Evolutionary conservation across 1,140 invertebrate genomes (phyloP), one percentile per base, ranked within the genome.

Genomic region (Nixonia krombeini): DNA sequence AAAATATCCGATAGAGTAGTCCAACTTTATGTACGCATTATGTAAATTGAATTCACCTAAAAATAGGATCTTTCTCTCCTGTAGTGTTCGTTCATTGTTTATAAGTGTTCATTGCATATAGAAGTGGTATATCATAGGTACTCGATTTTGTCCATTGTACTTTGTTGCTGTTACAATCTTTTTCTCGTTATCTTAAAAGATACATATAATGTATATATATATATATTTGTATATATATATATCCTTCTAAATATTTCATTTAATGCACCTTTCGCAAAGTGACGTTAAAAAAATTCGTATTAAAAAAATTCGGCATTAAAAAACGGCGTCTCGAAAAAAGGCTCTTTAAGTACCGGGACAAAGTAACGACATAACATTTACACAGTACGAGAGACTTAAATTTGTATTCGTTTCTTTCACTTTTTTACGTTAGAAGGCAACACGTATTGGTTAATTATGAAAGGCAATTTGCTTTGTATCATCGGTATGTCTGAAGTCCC

Each of bases 401-500:
- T 52, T 74, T 66, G 44, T 29, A 53, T 62, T 52, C 51, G 25
- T 51, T 56, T 57, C 26, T 45, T 68, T 56, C 50, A 58, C 75
- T 74, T 73, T 72, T 74, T 78, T 78, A 78, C 73, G 57, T 83
- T 82, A 82, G 70, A 85, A 85, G 83, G 83, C 83, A 85, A 85
- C 83, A 73, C 72, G 78, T 82, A 73, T 80, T 83, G 82, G 78
- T 82, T 83, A 81, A 78, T 82, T 77, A 70, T 71, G 81, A 76
- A 85, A 85, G 83, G 83, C 83, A 85, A 80, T 85, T 79, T 69
- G 76, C 73, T 85, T 85, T 85, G 82, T 85, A 85, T 85, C 81
- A 83, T 83, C 76, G 78, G 82, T 83, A 78, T 82, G 73, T 80
- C 69, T 76, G 79, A 71, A 73, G 73, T 76, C 73, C 79, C 79